Base-by-base conservation (phyloP, 2,113 vertebrate species). In the Rhinolophus ferrumequinum region DNA sequence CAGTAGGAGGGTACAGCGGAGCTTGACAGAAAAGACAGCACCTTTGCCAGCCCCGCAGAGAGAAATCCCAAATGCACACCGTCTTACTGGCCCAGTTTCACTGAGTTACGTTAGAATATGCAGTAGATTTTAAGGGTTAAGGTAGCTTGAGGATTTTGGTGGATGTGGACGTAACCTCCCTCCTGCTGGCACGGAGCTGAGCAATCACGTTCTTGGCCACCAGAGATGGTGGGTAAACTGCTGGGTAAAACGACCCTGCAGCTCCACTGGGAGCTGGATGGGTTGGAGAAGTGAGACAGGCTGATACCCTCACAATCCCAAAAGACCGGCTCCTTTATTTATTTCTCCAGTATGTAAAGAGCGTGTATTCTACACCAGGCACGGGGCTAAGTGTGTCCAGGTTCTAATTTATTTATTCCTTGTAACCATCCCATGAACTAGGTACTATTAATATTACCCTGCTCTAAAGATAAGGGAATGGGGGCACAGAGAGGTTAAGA, bases 31-130 rank as follows among this genome's bases (percentile, higher is more conserved):
- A 75, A 54, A 64, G 77, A 62, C 11, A 52, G 54, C 50, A 56
- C 35, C 28, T 47, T 9, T 26, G 60, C 28, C 16, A 0, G n/a
- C 35, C 6, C 0, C 0, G 30, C 1, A 47, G 47, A 80, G 44
- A 96, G 70, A 70, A 79, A 14, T 15, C 70, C 38, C 47, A 54
- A 88, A 33, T 26, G 80, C 47, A 28, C 24, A 12, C 22, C 2
- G 2, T 15, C 26, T 22, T 14, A 12, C 6, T 0, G 15, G 50
- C 30, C 2, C 11, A 1, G 44, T 13, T 50, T 67, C 26, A 0
- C 0, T 15, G 73, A 75, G 44, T 60, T 60, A 47, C 19, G 4
- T 16, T 80, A n/a, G 30, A 1, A 2, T 13, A 47, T 33, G 72
- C 4, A 12, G 58, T 3, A 69, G 76, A 85, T 41, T 8, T 33